A percentile compares a stretch with the other conserved stretches of the same genome.
These are phyloP conservation scores for Triplophysa tibetana DNA, from an alignment of 2,113 vertebrate genomes.

Conservation along the genomic window DNA sequence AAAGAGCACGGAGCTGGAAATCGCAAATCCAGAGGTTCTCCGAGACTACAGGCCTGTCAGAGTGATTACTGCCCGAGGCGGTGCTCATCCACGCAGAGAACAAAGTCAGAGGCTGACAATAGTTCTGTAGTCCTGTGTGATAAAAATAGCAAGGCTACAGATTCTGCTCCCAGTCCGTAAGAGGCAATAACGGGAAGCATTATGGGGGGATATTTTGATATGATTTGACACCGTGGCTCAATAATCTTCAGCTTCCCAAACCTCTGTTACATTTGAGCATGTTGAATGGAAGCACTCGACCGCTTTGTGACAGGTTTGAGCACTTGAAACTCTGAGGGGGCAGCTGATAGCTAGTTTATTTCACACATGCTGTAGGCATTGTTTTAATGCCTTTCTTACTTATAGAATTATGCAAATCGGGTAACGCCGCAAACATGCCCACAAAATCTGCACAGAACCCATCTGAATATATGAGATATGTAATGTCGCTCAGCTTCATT, in stretches of 20 bases:
- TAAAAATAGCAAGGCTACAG: conserved; percentile 50
- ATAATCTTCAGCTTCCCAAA: conserved; percentile 46
- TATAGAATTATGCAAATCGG: too few relatives aligned
- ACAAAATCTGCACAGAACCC: too few relatives aligned
- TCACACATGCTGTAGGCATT: too few relatives aligned
- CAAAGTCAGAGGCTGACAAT: conserved; percentile 48
- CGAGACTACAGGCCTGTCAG: conserved; percentile 41
- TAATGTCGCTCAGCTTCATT: too few relatives aligned
- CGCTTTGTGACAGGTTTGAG: conserved; percentile 45
- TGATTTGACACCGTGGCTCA: conserved; percentile 22
- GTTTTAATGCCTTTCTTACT: too few relatives aligned
- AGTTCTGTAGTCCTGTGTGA: conserved; percentile 4
- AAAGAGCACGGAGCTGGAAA: conserved; percentile 46
- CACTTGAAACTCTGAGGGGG: conserved; percentile 9
- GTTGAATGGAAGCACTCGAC: conserved; percentile 19
- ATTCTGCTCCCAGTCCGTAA: conserved; percentile 34
- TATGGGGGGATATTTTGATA: conserved; percentile 44
- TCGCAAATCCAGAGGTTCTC: conserved; percentile 50
- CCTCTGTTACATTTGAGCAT: conserved; percentile 24
- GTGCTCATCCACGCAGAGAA: conserved; percentile 48
- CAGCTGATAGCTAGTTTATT: too few relatives aligned
- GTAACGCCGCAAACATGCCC: too few relatives aligned
- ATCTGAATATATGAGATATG: too few relatives aligned
- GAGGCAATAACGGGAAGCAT: conserved; percentile 42
- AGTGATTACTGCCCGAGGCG: conserved; percentile 54